These are phyloP conservation scores for Tanytarsus gracilentus DNA, from an alignment of 2,888 invertebrate genomes.

Conservation along the genomic window DNA sequence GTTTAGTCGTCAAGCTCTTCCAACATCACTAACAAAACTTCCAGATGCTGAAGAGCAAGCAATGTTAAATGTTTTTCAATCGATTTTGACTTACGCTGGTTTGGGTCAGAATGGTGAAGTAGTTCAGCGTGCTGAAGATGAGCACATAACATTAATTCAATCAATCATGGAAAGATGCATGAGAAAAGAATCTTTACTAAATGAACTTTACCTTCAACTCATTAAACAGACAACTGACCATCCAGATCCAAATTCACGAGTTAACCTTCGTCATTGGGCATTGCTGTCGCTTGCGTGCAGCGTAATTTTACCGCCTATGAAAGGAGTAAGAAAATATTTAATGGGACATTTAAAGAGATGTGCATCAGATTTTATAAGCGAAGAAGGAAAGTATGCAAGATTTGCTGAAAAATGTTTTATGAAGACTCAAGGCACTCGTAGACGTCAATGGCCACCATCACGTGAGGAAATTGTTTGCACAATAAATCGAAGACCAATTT, in stretches of 20 bases:
- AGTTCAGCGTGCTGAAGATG: conserved; percentile 68
- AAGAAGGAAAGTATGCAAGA: conserved; percentile 89
- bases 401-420: conserved; percentile 81
- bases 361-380: conserved; percentile 76
- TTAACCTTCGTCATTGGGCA: conserved; percentile 87
- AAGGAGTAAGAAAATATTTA: conserved; percentile 74
- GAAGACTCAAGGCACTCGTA: conserved; percentile 62
- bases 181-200: conserved; percentile 77
- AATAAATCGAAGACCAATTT: conserved; percentile 80
- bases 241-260: conserved; percentile 79
- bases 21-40: conserved; percentile 74
- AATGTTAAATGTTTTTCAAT: conserved; percentile 79
- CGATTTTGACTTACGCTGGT: conserved; percentile 82
- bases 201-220: conserved; percentile 78
- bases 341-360: conserved; percentile 83
- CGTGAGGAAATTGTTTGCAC: conserved; percentile 88
- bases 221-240: conserved; percentile 91
- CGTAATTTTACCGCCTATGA: conserved; percentile 77
- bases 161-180: conserved; percentile 82
- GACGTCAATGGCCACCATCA: conserved; percentile 84
- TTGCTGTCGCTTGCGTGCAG: conserved; percentile 70
- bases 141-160: conserved; percentile 81
- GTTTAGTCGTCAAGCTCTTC: conserved; percentile 69
- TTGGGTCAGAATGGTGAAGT: conserved; percentile 61
- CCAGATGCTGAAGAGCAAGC: conserved; percentile 80